phyloP scores from a whole-genome alignment of 2,113 vertebrate genomes.

The Percopsis transmontana region DNA sequence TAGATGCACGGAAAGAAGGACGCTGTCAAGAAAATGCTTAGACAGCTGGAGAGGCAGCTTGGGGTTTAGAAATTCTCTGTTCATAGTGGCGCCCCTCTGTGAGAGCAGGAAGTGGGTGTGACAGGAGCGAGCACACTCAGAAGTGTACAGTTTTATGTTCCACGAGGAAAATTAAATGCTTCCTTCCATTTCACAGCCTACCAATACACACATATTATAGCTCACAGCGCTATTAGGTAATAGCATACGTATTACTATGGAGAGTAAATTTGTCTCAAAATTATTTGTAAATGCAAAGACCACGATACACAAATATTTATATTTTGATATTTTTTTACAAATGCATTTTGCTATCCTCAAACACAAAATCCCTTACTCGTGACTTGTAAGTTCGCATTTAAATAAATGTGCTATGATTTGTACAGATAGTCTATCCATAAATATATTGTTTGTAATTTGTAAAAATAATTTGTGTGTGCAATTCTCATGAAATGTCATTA shows the following conservation, averaged over 20 bases:
- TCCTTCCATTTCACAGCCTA: slow-evolving; percentile 5
- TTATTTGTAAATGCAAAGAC: too few species aligned
- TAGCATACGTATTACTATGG: not conserved
- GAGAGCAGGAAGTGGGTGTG: slow-evolving; percentile 31
- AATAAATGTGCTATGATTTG: too few species aligned
- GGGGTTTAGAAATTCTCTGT: slow-evolving; percentile 38
- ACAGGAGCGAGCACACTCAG: slow-evolving; percentile 37
- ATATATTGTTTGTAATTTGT: too few species aligned
- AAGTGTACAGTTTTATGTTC: slow-evolving; percentile 16
- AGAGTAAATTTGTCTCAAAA: too few species aligned
- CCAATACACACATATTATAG: not conserved
- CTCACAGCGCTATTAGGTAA: slow-evolving; percentile 1
- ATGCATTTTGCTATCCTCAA: too few species aligned
- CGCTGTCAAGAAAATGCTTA: slow-evolving; percentile 1
- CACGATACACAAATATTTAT: too few species aligned
- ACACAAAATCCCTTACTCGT: too few species aligned
- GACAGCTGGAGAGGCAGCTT: slow-evolving; percentile 64
- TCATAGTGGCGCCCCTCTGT: slow-evolving; percentile 20
- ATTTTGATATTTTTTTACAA: too few species aligned
- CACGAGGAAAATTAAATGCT: not conserved
- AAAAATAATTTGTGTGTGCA: too few species aligned
- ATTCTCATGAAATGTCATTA: too few species aligned
- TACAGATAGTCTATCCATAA: too few species aligned
- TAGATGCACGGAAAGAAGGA: slow-evolving; percentile 7
- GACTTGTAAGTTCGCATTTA: too few species aligned